Base-by-base conservation (phyloP, 2,888 invertebrate genomes). In the Lepetodrilus schrolli region DNA sequence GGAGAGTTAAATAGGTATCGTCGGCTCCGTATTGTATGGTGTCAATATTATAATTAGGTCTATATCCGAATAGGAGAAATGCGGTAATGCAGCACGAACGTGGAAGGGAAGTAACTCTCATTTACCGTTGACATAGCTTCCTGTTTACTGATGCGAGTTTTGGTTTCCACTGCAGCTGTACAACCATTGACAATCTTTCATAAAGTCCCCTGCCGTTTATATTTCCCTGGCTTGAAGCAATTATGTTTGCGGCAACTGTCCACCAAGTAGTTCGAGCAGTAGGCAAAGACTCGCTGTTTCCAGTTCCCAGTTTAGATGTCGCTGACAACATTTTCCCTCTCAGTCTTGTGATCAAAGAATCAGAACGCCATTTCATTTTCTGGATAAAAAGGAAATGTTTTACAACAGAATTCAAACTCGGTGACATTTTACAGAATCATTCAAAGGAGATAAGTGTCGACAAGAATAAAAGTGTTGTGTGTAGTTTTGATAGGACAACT, bases 191-290 rank as follows among this genome's bases (percentile, higher is more conserved):
- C n/a, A n/a, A n/a, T n/a, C n/a, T n/a, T n/a, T n/a, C n/a, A n/a
- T n/a, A n/a, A n/a, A n/a, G n/a, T n/a, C n/a, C n/a, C n/a, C n/a
- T n/a, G n/a, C n/a, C n/a, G n/a, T n/a, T n/a, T n/a, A n/a, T n/a
- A n/a, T n/a, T n/a, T n/a, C n/a, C n/a, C n/a, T n/a, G n/a, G n/a
- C n/a, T n/a, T n/a, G n/a, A n/a, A n/a, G n/a, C n/a, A n/a, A n/a
- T n/a, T n/a, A 84, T 84, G 84, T 84, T 84, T 77, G 73, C 82
- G 1, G 80, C 84, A 20, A 80, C 84, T 1, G 80, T 81, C 38
- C 77, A 81, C 69, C 82, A 83, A 50, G 80, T 84, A 48, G 80
- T 80, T 1, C 80, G 76, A 70, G 75, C 82, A 8, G 75, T 83
- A 0, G 84, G 84, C 13, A 80, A 80, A 51, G 80, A 81, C 37